Evolutionary conservation across 2,797 vertebrate species (phyloP).

Genomic region (Schizothorax lantsangensis): DNA sequence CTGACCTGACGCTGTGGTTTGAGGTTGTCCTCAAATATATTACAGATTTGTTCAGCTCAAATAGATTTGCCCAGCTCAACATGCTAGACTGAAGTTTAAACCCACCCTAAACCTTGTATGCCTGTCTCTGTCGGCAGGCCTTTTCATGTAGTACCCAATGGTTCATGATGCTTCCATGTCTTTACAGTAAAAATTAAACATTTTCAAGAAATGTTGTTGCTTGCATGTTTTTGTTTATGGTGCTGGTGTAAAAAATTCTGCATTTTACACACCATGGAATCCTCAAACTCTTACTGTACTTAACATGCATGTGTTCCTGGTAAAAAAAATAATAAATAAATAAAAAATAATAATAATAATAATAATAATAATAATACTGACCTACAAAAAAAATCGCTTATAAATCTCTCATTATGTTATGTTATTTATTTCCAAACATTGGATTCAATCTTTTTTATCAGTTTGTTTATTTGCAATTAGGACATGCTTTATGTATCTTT

Average conservation of each 20-base stretch:
- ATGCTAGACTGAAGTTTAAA: slow-evolving; percentile 34
- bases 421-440: neutral
- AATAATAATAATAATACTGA: too few species aligned
- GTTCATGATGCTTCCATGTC: neutral
- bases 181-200: neutral
- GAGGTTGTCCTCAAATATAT: neutral
- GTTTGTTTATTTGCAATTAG: neutral
- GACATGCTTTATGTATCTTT: neutral
- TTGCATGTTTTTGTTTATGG: neutral
- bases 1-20: neutral
- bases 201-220: neutral
- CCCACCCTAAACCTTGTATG: slow-evolving; percentile 16
- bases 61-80: slow-evolving; percentile 42
- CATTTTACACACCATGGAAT: neutral
- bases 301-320: neutral
- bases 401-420: neutral
- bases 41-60: slow-evolving; percentile 24
- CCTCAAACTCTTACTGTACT: neutral
- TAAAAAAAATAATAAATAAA: too few species aligned
- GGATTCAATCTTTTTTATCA: neutral
- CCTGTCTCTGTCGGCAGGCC: neutral
- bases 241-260: neutral
- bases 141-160: neutral
- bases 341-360: too few species aligned
- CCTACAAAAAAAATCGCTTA: neutral